phyloP scores from a whole-genome alignment of 2,797 vertebrate genomes.

The Allobates femoralis region DNA sequence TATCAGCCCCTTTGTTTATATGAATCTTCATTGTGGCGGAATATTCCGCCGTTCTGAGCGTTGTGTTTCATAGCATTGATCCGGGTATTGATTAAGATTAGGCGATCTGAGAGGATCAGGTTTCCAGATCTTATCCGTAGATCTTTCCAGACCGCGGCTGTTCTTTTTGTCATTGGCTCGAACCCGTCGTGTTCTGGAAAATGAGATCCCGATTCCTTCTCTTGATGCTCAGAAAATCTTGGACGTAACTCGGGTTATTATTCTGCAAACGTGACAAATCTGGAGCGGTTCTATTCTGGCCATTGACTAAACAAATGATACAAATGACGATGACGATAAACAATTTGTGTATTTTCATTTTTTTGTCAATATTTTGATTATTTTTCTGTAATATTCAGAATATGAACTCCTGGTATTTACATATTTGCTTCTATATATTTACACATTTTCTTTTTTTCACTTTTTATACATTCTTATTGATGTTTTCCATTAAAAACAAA shows the following conservation, averaged over 20 bases:
- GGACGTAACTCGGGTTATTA: background rate
- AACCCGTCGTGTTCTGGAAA: background rate
- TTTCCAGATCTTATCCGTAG: background rate
- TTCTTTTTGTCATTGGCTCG: background rate
- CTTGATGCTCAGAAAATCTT: background rate
- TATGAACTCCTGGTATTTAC: too few species aligned
- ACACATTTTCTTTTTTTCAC: background rate
- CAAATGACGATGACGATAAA: background rate
- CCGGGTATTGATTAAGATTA: slow-evolving; percentile 5
- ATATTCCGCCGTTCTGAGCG: slow-evolving; percentile 12
- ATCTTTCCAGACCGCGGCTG: background rate
- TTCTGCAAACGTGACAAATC: background rate
- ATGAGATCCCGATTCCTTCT: background rate
- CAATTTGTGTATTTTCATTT: too few species aligned
- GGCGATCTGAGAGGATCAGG: slow-evolving; percentile 7
- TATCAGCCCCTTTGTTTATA: background rate
- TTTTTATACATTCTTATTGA: background rate
- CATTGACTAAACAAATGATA: background rate
- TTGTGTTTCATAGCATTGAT: slow-evolving; percentile 19
- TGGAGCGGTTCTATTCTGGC: background rate
- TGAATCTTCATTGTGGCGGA: background rate
- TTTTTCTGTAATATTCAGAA: too few species aligned
- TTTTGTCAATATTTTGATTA: too few species aligned
- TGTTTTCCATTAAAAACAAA: background rate
- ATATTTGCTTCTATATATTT: too few species aligned